phyloP scores from a whole-genome alignment of 2,888 invertebrate genomes.

The Junonia oenone region DNA sequence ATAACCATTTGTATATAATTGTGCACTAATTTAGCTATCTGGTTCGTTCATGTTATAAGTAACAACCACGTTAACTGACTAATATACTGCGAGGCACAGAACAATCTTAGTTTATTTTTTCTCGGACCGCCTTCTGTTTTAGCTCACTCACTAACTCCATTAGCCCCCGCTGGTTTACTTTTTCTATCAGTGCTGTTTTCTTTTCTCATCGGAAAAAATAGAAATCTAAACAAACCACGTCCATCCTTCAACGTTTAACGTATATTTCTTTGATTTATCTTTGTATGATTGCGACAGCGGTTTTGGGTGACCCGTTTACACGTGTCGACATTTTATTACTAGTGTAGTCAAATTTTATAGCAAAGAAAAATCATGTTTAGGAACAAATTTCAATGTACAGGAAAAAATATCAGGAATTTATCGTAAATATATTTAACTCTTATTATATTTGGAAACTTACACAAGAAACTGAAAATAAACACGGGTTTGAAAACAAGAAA shows the following conservation, averaged over 20 bases:
- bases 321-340: too few species aligned
- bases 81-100: constrained; percentile 27
- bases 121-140: constrained; percentile 64
- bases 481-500: too few species aligned
- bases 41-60: constrained; percentile 21
- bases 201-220: constrained; percentile 35
- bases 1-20: constrained; percentile 14
- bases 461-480: too few species aligned
- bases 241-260: constrained; percentile 23
- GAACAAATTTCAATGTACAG: too few species aligned
- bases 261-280: constrained; percentile 10
- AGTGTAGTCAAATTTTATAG: too few species aligned
- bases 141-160: constrained; percentile 76
- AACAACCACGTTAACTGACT: constrained; percentile 30
- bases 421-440: too few species aligned
- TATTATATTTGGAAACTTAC: too few species aligned
- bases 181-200: constrained; percentile 47
- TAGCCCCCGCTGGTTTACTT: constrained; percentile 64
- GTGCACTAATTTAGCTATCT: constrained; percentile 24
- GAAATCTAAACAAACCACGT: constrained; percentile 32
- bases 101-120: constrained; percentile 47
- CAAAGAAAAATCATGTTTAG: too few species aligned
- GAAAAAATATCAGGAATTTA: too few species aligned
- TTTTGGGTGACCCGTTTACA: background rate
- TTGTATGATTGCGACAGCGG: constrained; percentile 15